phyloP scores from a whole-genome alignment of 2,888 invertebrate species.

The Diarsia mendica region DNA sequence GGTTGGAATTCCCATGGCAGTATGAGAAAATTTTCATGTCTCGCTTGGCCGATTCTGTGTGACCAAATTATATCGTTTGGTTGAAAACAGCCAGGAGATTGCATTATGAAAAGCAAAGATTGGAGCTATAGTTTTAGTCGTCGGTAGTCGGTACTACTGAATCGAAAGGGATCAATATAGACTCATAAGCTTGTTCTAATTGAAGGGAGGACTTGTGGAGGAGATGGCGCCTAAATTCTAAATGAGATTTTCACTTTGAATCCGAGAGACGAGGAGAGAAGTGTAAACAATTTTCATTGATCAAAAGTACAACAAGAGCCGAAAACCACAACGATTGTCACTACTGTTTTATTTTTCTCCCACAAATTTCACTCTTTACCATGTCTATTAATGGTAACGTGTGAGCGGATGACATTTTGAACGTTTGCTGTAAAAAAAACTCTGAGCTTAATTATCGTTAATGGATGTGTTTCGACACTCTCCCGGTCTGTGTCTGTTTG shows the following conservation, averaged over 20 bases:
- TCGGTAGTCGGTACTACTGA: not conserved
- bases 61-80: constrained; percentile 4
- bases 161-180: too few relatives aligned
- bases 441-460: constrained; percentile 67
- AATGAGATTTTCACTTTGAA: not conserved
- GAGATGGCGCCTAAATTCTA: too few relatives aligned
- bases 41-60: not conserved
- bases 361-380: constrained; percentile 45
- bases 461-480: constrained; percentile 72
- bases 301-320: not conserved
- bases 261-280: not conserved
- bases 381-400: constrained; percentile 55
- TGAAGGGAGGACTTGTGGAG: not conserved
- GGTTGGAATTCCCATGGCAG: constrained; percentile 25
- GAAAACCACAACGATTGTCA: not conserved
- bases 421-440: constrained; percentile 62
- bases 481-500: constrained; percentile 44
- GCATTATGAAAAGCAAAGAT: not conserved
- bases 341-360: constrained; percentile 15
- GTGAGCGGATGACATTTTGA: constrained; percentile 61
- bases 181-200: not conserved
- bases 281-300: not conserved
- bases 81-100: not conserved
- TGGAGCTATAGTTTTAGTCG: not conserved
- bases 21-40: constrained; percentile 30